Base-by-base conservation (phyloP, 2,888 invertebrate species). In the Hemithea aestivaria region DNA sequence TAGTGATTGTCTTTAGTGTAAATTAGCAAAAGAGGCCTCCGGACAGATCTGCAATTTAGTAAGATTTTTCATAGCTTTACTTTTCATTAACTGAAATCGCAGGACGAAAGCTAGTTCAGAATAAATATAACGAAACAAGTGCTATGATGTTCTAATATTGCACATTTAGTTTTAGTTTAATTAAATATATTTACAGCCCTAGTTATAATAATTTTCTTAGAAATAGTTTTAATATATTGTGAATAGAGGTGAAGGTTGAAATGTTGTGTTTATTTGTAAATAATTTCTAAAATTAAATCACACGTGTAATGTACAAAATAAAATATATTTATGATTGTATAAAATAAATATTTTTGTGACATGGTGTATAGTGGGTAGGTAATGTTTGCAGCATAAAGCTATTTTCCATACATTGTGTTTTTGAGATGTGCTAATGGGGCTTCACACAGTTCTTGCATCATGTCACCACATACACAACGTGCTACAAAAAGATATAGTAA, bases 311-410 rank as follows among this genome's bases (percentile, higher is more conserved):
- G 83, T 85, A 84, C 83, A 84, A 83, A 85, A 75, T n/a, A n/a
- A 56, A 74, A 73, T 74, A 79, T 80, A 81, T 78, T 77, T 80
- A 77, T 77, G 60, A 72, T 71, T 75, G 62, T 73, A 69, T 70
- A 64, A 73, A 75, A 65, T 67, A 64, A 74, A 76, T 83, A 82
- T 81, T 85, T 78, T 85, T 82, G 82, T 82, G 85, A 83, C 83
- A 81, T 80, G 83, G 70, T 83, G 82, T 82, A 71, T 62, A 66
- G 62, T 64, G 65, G 67, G 61, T 63, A 51, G 62, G 61, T 58
- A 51, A 64, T 72, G 67, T 65, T 65, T 56, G 63, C 66, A 46
- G 62, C 63, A 55, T 59, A 60, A 62, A 63, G 65, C 66, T 76
- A 77, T 82, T 75, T 79, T 77, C 68, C 63, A 61, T 73, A 78